A percentile compares a stretch with the other conserved stretches of the same genome.
Conservation (phyloP, 2,888 invertebrate genomes). For the Hypsopygia costalis region DNA sequence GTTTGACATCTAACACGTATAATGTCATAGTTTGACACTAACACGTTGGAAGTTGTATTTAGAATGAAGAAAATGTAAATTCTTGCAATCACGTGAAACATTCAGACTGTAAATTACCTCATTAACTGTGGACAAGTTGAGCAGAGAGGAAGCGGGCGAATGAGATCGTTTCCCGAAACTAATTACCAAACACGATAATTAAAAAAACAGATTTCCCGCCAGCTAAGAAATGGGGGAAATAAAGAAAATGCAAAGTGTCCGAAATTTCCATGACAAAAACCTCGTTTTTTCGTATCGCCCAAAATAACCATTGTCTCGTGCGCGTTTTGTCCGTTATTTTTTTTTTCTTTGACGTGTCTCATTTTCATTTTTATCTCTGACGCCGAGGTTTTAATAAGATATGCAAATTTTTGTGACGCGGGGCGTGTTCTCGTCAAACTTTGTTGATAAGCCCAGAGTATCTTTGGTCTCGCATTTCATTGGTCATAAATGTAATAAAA, state of each 20-base stretch:
- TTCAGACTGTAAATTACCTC: conserved; percentile 69
- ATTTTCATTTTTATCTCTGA: conserved; percentile 74
- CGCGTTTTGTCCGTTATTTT: conserved; percentile 58
- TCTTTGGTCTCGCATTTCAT: conserved; percentile 27
- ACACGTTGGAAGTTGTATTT: too few species aligned
- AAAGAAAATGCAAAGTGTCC: conserved; percentile 78
- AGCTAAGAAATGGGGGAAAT: conserved; percentile 58
- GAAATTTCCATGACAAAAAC: conserved; percentile 76
- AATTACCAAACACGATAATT: conserved; percentile 80
- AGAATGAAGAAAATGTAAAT: too few species aligned
- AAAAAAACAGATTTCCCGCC: conserved; percentile 74
- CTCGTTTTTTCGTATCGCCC: conserved; percentile 68
- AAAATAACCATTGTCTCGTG: conserved; percentile 75
- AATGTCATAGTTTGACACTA: too few species aligned
- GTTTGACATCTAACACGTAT: too few species aligned
- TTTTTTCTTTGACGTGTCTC: conserved; percentile 71
- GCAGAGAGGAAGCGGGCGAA: conserved; percentile 57
- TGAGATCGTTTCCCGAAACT: conserved; percentile 75
- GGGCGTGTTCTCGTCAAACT: conserved; percentile 43
- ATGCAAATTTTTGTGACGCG: conserved; percentile 65
- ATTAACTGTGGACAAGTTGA: conserved; percentile 72
- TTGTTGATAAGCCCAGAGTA: conserved; percentile 38
- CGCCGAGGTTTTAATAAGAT: conserved; percentile 75
- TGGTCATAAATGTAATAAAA: too few species aligned
- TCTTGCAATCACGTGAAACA: conserved; percentile 22